Evolutionary conservation across 1,140 invertebrate species (phyloP), one percentile per base, ranked within the genome.

Genomic region (Zaprionus africanus): DNA sequence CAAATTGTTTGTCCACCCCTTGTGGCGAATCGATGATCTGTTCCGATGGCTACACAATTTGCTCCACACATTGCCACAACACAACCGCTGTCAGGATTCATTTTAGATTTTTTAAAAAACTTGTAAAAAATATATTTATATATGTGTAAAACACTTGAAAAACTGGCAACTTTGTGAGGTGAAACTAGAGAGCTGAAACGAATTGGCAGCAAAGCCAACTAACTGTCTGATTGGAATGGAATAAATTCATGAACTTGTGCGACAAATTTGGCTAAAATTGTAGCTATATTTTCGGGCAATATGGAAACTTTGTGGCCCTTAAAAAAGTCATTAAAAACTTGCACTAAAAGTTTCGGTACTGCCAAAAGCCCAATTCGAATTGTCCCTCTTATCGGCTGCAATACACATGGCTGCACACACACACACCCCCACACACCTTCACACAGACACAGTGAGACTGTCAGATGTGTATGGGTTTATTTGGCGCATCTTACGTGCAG

Each of bases 331-430:
- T 70, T 70, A 76, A 64, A 71, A 71, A 71, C 68, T 76, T 72
- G 38, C 11, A 51, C 19, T 19, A 76, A 65, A 65, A 17, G 59
- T 72, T 61, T 31, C 34, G 28, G 28, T 11, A 34, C 19, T 68
- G 63, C 28, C 64, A 49, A 13, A 58, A 34, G 24, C 12, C 34
- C 56, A 58, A 41, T 63, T 63, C 31, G 54, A 49, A 62, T 57
- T 22, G 38, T 31, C n/a, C 41, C 49, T 71, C 74, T 79, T 79
- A 79, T 79, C 78, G 64, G 58, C 46, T 59, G 59, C 38, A 66
- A 38, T 62, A 68, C 81, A 88, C 78, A 84, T 84, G 75, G 69
- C 73, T 84, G 81, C 83, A 75, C 77, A 80, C 22, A 62, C 43
- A 43, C 70, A 13, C 54, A 53, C 34, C 22, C 24, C 34, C 61